Base-by-base conservation (phyloP, 2,888 invertebrate genomes). In the Plebejus melissa region DNA sequence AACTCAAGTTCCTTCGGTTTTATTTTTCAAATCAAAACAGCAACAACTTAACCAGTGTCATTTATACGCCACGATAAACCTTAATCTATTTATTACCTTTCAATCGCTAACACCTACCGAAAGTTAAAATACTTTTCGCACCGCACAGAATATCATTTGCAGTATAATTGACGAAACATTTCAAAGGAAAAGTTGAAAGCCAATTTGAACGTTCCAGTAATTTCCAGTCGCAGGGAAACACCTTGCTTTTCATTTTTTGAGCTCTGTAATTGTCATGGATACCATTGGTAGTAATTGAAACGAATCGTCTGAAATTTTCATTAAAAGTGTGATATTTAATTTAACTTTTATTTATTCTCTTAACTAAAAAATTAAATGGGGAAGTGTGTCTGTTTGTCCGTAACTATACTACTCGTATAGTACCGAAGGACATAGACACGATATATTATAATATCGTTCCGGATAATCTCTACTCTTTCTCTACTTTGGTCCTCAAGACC, bases 191-290 rank as follows among this genome's bases (percentile, higher is more conserved):
- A 72, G 50, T 54, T 72, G 16, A 71, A 72, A 28, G 72, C 16
- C 50, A 54, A 72, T 72, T 54, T 54, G 22, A 54, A 32, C 22
- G 32, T 54, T 72, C 54, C 72, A 32, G 28, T 72, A 72, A 54
- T 72, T 72, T 28, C 54, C 46, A 54, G 50, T 72, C 50, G 28
- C 9, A 32, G 13, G 71, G 32, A 72, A 72, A 50, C n/a, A 72
- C 28, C 22, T 71, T 22, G 22, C 22, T 71, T 46, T 41, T 46
- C 22, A 22, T 46, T 71, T 41, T 71, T 41, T 71, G 5, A 9
- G 65, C 65, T 13, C 13, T 5, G 60, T 60, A 60, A 60, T 65
- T 65, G 65, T 65, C 32, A 65, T 16, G 65, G 65, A 36, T 65
- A 65, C 32, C 5, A 32, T 36, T 1, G 9, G 28, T 5, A 32